Base-by-base conservation (phyloP, 2,888 invertebrate species). In the Macrosiphum euphorbiae region DNA sequence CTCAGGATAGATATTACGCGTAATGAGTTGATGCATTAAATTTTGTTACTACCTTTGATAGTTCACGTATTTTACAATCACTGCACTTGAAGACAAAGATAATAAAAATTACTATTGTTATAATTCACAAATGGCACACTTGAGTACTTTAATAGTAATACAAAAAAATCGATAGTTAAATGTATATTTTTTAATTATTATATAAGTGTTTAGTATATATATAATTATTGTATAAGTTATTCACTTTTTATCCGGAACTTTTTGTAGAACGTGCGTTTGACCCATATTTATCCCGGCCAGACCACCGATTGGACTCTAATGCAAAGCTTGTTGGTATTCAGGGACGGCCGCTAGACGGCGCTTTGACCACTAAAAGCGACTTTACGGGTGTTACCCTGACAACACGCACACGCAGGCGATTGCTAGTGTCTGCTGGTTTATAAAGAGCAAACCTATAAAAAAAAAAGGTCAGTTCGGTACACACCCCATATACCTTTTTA, bases 231-330 rank as follows among this genome's bases (percentile, higher is more conserved):
- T 78, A 7, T 47, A 47, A 86, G 35, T 28, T 44, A 24, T 92
- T 92, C 92, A 78, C 67, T 78, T 35, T 92, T 50, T 55, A 55
- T 55, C 52, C 24, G 11, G 67, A 88, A 87, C 87, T 50, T 91
- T 67, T 44, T n/a, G 90, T 86, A 58, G 61, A 94, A 94, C 87
- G 52, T 41, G 52, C 90, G 41, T 93, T 90, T 94, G 94, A 94
- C 94, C 94, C 94, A 94, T 87, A 94, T 94, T 94, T 86, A n/a
- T 86, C 90, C 90, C 90, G 94, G 94, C 90, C 94, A 90, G 94
- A 90, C 94, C 94, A 90, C 94, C 90, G 90, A 90, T 94, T 67
- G 94, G 52, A 94, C 90, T 94, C 90, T 47, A 90, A 90, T 52
- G 90, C 90, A 90, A 84, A 58, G 92, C 58, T 90, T 58, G 58